Evolutionary conservation across 2,113 vertebrate genomes (phyloP).

Genomic region (Phalacrocorax aristotelis): DNA sequence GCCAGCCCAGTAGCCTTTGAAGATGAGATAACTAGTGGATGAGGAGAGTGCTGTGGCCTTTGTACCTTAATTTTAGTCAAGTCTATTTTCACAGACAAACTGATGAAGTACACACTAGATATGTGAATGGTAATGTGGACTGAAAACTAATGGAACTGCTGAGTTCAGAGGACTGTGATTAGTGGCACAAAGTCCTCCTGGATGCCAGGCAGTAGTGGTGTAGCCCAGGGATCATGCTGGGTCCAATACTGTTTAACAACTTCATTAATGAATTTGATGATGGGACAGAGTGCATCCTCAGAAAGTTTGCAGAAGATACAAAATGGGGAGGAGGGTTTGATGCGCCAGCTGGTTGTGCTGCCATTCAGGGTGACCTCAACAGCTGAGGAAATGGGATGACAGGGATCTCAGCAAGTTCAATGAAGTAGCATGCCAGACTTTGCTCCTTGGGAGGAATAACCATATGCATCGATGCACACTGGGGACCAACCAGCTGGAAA

Average conservation of each 20-base stretch:
- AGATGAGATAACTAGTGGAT: background rate
- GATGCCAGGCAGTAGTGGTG: background rate
- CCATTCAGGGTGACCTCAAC: background rate
- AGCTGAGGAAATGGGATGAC: background rate
- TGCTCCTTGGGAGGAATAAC: background rate
- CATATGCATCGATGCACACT: background rate
- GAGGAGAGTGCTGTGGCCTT: background rate
- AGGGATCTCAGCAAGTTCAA: background rate
- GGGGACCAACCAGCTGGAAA: background rate
- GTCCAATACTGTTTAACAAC: background rate
- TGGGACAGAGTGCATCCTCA: background rate
- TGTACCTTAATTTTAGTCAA: background rate
- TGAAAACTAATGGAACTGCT: background rate
- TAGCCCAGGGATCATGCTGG: background rate
- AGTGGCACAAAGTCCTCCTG: background rate
- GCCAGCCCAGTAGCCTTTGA: background rate
- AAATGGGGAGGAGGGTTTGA: background rate
- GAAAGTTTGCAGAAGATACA: background rate
- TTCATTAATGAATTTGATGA: background rate
- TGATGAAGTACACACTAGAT: background rate
- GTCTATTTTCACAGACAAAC: background rate
- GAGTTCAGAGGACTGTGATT: background rate
- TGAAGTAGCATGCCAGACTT: background rate
- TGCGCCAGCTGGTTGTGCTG: background rate
- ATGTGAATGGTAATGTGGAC: background rate